Evolutionary conservation across 37 sponge, comb jelly and placozoan species (phyloP), one percentile per base, ranked within the genome.

Genomic region (Aplysina aerophoba): DNA sequence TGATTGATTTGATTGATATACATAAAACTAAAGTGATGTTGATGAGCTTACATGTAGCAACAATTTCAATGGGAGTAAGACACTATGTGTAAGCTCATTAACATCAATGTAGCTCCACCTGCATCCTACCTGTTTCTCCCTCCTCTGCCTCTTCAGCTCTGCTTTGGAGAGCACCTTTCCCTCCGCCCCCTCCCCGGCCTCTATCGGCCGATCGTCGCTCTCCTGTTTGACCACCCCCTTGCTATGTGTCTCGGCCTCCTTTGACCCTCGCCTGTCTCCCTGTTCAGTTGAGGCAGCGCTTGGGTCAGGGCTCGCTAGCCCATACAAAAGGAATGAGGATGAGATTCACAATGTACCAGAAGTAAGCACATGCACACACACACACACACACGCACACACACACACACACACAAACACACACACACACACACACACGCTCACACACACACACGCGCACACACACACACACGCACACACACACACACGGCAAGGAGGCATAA

Each of bases 391-490:
- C 28, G 11, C 28, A 63, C 24, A 27, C 28, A 28, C 27, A 27
- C 24, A 28, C 24, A 24, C 28, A 63, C 24, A 24, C 24, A 28
- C 24, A 28, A 2, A 28, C 27, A 28, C 74, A 73, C 74, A 35
- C 37, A 73, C 74, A 35, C 74, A 73, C 74, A 73, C 37, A 73
- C 74, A 73, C 74, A 73, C 74, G 12, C 74, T 16, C 8, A 73
- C 74, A 73, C 74, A 35, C 78, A 54, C 28, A 44, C 53, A 79
- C 55, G 44, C 55, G 13, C 28, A 25, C 80, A 79, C 50, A 44
- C 53, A 38, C 12, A 73, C 50, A 8, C 8, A 44, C 50, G 8
- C 50, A 11, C 50, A 44, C 6, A 44, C 50, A 44, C 50, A 8
- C 50, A 44, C 50, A 8, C 50, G 50, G n/a, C n/a, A n/a, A n/a